These are phyloP conservation scores for Nipponia nippon DNA, from an alignment of 2,113 vertebrate genomes.

Conservation along the genomic window DNA sequence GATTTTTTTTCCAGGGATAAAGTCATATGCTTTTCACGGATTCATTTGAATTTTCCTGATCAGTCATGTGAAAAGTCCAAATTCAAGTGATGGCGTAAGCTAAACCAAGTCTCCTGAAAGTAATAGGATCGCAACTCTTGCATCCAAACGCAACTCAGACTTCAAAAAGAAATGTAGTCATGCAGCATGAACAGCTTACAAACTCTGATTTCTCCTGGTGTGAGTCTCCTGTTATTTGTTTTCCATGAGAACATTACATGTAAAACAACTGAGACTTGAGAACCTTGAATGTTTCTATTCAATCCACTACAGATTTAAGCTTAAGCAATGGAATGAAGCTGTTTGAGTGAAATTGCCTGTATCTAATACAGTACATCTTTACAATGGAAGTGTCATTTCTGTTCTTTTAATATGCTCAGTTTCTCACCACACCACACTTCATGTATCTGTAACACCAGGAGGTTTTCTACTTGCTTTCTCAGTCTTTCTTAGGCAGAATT, in stretches of 20 bases:
- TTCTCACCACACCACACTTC: not conserved
- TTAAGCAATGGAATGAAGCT: not conserved
- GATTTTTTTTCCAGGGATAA: not conserved
- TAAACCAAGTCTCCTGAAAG: not conserved
- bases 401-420: not conserved
- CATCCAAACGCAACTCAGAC: not conserved
- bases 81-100: not conserved
- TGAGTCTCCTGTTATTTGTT: not conserved
- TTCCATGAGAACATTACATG: not conserved
- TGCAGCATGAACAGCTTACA: not conserved
- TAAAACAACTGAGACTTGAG: not conserved
- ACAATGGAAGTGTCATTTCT: conserved; percentile 1
- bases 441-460: not conserved
- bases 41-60: not conserved
- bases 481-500: not conserved
- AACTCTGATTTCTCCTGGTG: not conserved
- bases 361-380: not conserved
- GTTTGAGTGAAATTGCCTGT: conserved; percentile 26
- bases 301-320: not conserved
- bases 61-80: not conserved
- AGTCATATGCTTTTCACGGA: not conserved
- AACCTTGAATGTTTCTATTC: not conserved
- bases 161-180: not conserved
- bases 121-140: not conserved
- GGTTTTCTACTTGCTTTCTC: not conserved